phyloP scores from a whole-genome alignment of 2,888 invertebrate species.

The Ferrisia virgata region DNA sequence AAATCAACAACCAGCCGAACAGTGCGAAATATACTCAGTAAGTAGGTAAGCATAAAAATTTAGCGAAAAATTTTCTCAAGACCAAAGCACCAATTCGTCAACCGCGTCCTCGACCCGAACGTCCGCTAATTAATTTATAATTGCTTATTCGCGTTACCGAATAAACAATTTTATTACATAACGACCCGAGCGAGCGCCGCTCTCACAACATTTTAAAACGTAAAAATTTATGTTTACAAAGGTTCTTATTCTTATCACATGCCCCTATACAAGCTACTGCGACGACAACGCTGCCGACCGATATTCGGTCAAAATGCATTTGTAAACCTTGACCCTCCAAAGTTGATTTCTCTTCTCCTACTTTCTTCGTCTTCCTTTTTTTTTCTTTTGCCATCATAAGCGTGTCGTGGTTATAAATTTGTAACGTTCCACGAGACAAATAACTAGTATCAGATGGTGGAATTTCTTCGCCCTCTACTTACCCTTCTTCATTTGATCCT shows the following conservation, averaged over 20 bases:
- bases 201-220: background rate
- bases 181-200: background rate
- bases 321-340: slow-evolving; percentile 1
- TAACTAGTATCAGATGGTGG: background rate
- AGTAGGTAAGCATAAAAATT: too few species aligned
- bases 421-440: slow-evolving; percentile 12
- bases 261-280: too few species aligned
- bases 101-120: slow-evolving; percentile 2
- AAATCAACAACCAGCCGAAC: too few species aligned
- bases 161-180: background rate
- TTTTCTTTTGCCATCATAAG: background rate
- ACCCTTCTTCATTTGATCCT: background rate
- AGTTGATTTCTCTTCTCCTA: background rate
- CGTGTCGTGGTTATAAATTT: slow-evolving; percentile 12
- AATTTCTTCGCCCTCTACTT: background rate
- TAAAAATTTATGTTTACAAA: slow-evolving; percentile 19
- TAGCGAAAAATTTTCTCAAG: background rate
- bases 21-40: too few species aligned
- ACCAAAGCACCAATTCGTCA: background rate
- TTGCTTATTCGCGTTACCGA: slow-evolving; percentile 19
- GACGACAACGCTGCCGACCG: too few species aligned
- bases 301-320: background rate
- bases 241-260: background rate
- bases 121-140: background rate
- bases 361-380: background rate